Evolutionary conservation across 2,888 invertebrate species (phyloP).

Genomic region (Anticlea derivata): DNA sequence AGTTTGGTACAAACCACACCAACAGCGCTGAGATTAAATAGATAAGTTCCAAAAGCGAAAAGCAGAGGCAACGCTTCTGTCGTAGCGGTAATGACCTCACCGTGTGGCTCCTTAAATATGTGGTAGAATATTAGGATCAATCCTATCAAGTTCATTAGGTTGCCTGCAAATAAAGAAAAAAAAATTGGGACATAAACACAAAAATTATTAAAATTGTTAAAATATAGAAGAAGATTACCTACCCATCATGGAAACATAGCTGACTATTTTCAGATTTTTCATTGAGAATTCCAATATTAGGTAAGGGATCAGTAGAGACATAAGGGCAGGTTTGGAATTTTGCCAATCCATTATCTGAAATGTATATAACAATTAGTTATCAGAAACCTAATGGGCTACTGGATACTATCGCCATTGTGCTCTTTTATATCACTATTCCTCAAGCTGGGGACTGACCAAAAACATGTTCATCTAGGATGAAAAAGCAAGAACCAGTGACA

Average conservation of each 20-base stretch:
- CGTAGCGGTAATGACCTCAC: slow-evolving; percentile 32
- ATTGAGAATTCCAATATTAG: slow-evolving; percentile 52
- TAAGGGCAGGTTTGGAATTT: slow-evolving; percentile 40
- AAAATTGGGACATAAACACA: background rate
- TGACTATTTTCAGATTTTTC: slow-evolving; percentile 56
- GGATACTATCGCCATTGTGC: too few species aligned
- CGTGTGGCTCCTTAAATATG: slow-evolving; percentile 45
- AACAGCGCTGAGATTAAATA: slow-evolving; percentile 56
- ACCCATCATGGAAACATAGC: slow-evolving; percentile 61
- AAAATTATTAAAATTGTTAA: background rate
- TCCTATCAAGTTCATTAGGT: slow-evolving; percentile 48
- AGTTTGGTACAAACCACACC: slow-evolving; percentile 56
- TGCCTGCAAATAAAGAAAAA: slow-evolving; percentile 43
- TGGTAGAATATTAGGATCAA: slow-evolving; percentile 46
- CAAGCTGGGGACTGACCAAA: too few species aligned
- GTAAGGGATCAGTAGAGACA: slow-evolving; percentile 51
- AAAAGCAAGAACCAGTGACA: too few species aligned
- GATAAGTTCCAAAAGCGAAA: slow-evolving; percentile 50
- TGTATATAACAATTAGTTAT: too few species aligned
- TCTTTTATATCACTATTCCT: too few species aligned
- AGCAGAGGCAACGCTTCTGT: slow-evolving; percentile 40
- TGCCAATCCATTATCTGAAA: slow-evolving; percentile 61
- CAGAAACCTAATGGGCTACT: too few species aligned
- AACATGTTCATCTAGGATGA: too few species aligned
- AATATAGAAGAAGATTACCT: slow-evolving; percentile 4